phyloP scores from a whole-genome alignment of 2,113 vertebrate genomes.

The Lanius collurio region DNA sequence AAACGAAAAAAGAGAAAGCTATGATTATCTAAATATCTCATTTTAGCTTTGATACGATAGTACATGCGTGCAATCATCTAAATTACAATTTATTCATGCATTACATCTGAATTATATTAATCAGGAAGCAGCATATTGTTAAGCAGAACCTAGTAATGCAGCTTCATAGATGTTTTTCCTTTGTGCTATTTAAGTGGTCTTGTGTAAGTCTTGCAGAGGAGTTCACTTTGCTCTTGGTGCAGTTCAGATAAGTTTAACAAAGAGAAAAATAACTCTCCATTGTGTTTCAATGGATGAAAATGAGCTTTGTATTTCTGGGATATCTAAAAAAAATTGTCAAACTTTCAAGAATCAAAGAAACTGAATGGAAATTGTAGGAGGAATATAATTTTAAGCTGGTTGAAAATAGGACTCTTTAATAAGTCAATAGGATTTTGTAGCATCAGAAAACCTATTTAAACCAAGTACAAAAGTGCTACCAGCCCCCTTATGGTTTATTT shows the following conservation, averaged over 20 bases:
- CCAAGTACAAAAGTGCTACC: not conserved
- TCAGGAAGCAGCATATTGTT: constrained; percentile 45
- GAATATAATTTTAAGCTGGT: not conserved
- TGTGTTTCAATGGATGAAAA: not conserved
- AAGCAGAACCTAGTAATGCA: not conserved
- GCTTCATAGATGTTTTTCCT: not conserved
- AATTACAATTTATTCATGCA: constrained; percentile 59
- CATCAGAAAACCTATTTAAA: not conserved
- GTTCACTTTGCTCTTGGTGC: constrained; percentile 6
- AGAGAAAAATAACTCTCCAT: constrained; percentile 1
- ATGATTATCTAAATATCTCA: constrained; percentile 49
- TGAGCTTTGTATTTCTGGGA: not conserved
- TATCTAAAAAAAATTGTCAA: not conserved
- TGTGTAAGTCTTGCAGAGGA: constrained; percentile 10
- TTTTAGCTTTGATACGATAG: constrained; percentile 26
- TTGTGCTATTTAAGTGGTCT: constrained; percentile 4
- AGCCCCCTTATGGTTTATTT: not conserved
- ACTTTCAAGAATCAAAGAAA: not conserved
- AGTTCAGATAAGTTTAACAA: constrained; percentile 25
- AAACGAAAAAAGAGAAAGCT: not conserved
- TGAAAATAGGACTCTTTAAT: not conserved
- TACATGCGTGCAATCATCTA: constrained; percentile 22
- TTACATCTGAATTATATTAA: constrained; percentile 50
- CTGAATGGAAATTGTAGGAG: not conserved
- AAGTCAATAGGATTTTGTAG: not conserved